These are phyloP conservation scores for Hippocampus barbouri DNA, from an alignment of 2,113 vertebrate genomes.

Conservation along the genomic window DNA sequence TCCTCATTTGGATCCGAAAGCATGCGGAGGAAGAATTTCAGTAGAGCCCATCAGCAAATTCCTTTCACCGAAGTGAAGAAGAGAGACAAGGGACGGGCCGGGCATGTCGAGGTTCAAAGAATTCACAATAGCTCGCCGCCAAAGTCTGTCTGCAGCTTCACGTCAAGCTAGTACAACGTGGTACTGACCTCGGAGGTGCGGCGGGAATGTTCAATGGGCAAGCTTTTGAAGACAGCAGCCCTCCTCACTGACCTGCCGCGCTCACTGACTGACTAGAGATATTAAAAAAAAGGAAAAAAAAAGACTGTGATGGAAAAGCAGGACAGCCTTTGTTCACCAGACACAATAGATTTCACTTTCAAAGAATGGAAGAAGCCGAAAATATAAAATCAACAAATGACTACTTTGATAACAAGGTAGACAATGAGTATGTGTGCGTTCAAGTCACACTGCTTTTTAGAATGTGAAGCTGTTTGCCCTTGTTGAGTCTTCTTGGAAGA, in stretches of 20 bases:
- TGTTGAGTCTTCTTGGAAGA: no score
- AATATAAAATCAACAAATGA: no score
- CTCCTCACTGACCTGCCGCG: constrained; percentile 18
- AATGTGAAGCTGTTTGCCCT: no score
- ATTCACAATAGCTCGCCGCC: constrained; percentile 36
- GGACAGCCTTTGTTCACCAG: not conserved
- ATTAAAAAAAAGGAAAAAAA: constrained; percentile 3
- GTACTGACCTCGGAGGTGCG: constrained; percentile 23
- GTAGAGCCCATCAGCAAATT: constrained; percentile 26
- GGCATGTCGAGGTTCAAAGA: constrained; percentile 54
- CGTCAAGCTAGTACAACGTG: constrained; percentile 23
- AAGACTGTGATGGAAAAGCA: not conserved
- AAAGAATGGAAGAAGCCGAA: no score
- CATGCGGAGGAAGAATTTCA: constrained; percentile 22
- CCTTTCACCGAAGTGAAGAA: not conserved
- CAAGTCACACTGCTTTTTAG: no score
- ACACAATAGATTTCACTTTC: no score
- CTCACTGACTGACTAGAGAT: constrained; percentile 15
- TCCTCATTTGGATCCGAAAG: constrained; percentile 42
- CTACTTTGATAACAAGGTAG: no score
- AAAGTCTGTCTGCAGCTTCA: constrained; percentile 31
- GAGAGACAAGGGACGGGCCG: constrained; percentile 45
- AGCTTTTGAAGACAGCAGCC: constrained; percentile 22
- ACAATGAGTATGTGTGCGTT: no score
- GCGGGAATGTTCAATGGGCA: constrained; percentile 6